Base-by-base conservation (phyloP, 2,113 vertebrate species). In the Agelaius tricolor region DNA sequence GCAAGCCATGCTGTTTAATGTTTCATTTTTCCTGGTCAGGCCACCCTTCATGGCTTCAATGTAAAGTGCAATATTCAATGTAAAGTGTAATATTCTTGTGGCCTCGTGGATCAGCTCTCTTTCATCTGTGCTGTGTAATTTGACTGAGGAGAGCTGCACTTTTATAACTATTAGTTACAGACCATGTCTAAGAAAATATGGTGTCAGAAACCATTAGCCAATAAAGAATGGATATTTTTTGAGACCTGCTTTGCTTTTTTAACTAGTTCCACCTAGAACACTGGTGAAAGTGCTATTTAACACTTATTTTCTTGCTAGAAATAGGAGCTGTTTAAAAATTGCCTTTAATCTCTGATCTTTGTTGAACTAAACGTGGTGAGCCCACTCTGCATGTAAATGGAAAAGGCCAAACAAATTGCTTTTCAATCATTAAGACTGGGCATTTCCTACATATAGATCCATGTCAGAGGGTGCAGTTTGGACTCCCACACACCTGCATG, bases 111-210 rank as follows among this genome's bases (percentile, higher is more conserved):
- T 90, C 67, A 88, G 54, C 58, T 94, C 62, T 65, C 46, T 81
- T 94, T 93, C 88, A 77, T 72, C 74, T 92, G 41, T 51, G 30
- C 76, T 66, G 19, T 61, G 24, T 81, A 91, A 84, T 97, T 93
- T 95, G 51, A 54, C 39, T 37, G 68, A 82, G 76, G 63, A 88
- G 97, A 93, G 31, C 30, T 69, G 22, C 37, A 21, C 7, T 84
- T 73, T 84, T 61, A 6, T 59, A 93, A 62, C 47, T 83, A 57
- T 89, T 77, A 86, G 37, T 88, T 92, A 66, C 43, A 87, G 63
- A 54, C 63, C 11, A 8, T 58, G 18, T 87, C 68, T 47, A 88
- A 85, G 67, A 93, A 93, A 94, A 93, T 72, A 58, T 15, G 39
- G 19, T 63, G 24, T 82, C 58, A 65, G 73, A 90, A 84, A 28